phyloP scores from a whole-genome alignment of 2,797 vertebrate genomes.

The Danio aesculapii region DNA sequence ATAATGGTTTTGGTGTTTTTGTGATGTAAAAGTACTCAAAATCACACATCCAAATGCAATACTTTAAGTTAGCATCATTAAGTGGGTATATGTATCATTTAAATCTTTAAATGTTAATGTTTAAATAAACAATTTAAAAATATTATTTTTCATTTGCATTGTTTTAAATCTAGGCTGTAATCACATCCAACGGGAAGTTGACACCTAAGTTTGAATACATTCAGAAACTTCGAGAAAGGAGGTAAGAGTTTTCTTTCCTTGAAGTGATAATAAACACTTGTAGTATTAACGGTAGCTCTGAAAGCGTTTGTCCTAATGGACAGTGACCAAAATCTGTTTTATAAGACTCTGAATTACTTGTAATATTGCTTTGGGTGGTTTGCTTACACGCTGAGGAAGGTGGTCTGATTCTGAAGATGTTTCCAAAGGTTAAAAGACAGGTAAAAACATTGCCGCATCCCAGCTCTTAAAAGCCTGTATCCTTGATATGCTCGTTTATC shows the following conservation, averaged over 20 bases:
- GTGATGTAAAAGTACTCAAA: not conserved
- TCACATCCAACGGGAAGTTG: conserved; percentile 91
- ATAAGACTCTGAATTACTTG: conserved; percentile 11
- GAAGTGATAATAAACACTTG: not conserved
- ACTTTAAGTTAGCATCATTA: not conserved
- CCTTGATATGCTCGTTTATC: not conserved
- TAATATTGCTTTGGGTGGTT: conserved; percentile 42
- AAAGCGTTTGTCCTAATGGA: not conserved
- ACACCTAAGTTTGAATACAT: conserved; percentile 97
- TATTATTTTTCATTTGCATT: not conserved
- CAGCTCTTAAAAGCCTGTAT: not conserved
- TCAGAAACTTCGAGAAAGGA: conserved; percentile 89
- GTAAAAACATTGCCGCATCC: conserved; percentile 52
- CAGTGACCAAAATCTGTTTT: not conserved
- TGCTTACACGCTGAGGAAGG: conserved; percentile 49
- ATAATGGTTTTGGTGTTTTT: not conserved
- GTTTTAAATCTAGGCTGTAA: conserved; percentile 85
- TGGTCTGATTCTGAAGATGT: conserved; percentile 54
- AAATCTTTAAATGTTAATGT: no score
- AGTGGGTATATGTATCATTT: not conserved
- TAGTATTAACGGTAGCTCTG: not conserved
- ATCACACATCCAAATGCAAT: not conserved
- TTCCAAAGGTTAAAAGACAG: conserved; percentile 63
- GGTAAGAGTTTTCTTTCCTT: conserved; percentile 74
- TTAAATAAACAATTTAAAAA: no score